Evolutionary conservation across 1,140 invertebrate species (phyloP), one percentile per base, ranked within the genome.

Genomic region (Formica selysi): DNA sequence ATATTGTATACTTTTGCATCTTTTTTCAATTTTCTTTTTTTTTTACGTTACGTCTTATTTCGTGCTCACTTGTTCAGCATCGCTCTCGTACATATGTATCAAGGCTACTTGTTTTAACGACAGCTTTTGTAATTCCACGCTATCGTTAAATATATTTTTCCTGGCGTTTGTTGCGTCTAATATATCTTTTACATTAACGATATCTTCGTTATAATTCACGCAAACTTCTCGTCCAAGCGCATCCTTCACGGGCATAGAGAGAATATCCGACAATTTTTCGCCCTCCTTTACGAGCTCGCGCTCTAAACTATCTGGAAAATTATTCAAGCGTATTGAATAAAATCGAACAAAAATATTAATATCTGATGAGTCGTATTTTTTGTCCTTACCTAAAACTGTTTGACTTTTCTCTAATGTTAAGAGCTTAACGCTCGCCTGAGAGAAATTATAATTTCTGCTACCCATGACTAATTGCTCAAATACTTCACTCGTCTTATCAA

Each of bases 201-300:
- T 97, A 88, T 98, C 97, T 90, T 96, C 95, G 38, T 96, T 96
- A 86, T 97, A 98, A 95, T 98, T 96, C 8, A 97, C 96, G 19
- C 95, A 95, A 89, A 98, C 96, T 93, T 98, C 97, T 86, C 97
- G 95, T 29, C 97, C 97, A 74, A 97, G 95, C 0, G 97, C 97
- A 94, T 98, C 97, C 94, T 98, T 98, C 61, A 98, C 96, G 11
- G 97, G 97, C 95, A 98, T 96, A 8, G 97, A 97, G 71, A 98
- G 95, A 93, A 98, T 96, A 93, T 98, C 97, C 32, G 97, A 96
- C 41, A 98, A 94, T 91, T 97, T 97, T 93, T 98, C 97, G 19
- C 97, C 97, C 94, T 98, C 97, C 89, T 96, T 96, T n/a, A 96
- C 95, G 79, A 98, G 95, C 92, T 97, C 96, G 68, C 95, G 95